Conservation (phyloP, 2,113 vertebrate species). For the Telmatochromis brachygnathus region DNA sequence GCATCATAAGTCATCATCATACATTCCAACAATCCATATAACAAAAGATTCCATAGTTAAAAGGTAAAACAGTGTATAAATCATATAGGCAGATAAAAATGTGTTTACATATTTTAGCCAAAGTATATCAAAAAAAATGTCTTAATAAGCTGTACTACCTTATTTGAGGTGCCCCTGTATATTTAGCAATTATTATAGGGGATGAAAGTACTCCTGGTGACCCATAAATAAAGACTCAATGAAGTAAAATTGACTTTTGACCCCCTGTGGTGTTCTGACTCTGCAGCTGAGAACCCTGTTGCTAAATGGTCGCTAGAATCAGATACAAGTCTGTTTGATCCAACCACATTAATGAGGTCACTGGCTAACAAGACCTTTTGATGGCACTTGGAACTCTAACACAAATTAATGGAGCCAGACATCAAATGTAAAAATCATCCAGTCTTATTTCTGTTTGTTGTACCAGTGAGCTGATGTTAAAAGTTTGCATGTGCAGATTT, state of each 20-base stretch:
- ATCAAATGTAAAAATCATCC: neutral
- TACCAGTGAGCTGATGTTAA: neutral
- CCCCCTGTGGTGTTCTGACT: neutral
- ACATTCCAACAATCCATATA: neutral
- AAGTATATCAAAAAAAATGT: neutral
- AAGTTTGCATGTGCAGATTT: neutral
- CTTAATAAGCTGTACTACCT: neutral
- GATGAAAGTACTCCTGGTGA: neutral
- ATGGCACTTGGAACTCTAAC: neutral
- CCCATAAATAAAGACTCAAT: neutral
- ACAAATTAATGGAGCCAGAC: conserved; percentile 3
- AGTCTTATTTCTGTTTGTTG: neutral
- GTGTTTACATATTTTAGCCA: neutral
- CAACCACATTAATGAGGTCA: conserved; percentile 27
- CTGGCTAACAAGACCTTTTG: conserved; percentile 20
- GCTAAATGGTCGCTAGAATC: neutral
- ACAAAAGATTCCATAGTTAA: neutral
- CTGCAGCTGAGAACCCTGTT: neutral
- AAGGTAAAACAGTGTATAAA: neutral
- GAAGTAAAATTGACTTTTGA: neutral
- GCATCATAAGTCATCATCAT: neutral
- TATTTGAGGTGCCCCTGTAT: neutral
- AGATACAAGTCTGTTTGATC: conserved; percentile 24
- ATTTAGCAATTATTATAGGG: neutral
- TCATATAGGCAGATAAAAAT: no score